These are phyloP conservation scores for Cepaea hortensis DNA, from an alignment of 2,888 invertebrate genomes.

Conservation along the genomic window DNA sequence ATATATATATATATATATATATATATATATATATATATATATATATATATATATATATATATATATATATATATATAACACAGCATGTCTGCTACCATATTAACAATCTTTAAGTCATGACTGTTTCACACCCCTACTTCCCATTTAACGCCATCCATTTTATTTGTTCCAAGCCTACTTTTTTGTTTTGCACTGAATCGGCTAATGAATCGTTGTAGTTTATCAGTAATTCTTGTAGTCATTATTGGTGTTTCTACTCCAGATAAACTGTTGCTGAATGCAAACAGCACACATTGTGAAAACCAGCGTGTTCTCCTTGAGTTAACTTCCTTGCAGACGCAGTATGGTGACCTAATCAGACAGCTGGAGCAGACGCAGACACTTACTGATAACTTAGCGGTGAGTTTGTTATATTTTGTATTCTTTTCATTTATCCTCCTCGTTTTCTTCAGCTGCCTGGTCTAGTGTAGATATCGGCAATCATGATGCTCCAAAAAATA, in stretches of 20 bases:
- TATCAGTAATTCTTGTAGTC: too few species aligned
- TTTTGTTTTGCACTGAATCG: too few species aligned
- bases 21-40: too few species aligned
- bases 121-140: too few species aligned
- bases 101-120: too few species aligned
- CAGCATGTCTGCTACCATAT: too few species aligned
- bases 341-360: slow-evolving; percentile 70
- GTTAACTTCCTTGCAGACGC: slow-evolving; percentile 60
- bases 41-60: too few species aligned
- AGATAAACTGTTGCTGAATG: slow-evolving; percentile 58
- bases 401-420: slow-evolving; percentile 7
- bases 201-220: too few species aligned
- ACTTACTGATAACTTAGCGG: slow-evolving; percentile 8
- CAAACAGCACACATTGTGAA: slow-evolving; percentile 60
- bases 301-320: slow-evolving; percentile 64
- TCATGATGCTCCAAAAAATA: neutral
- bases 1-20: too few species aligned
- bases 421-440: neutral
- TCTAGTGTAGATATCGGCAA: neutral
- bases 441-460: neutral
- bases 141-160: too few species aligned
- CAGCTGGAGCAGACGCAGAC: slow-evolving; percentile 70
- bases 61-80: too few species aligned
- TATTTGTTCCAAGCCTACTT: too few species aligned
- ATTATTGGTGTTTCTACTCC: slow-evolving; percentile 22